Conservation (phyloP, 2,888 invertebrate species). For the Rhyacophila evoluta region DNA sequence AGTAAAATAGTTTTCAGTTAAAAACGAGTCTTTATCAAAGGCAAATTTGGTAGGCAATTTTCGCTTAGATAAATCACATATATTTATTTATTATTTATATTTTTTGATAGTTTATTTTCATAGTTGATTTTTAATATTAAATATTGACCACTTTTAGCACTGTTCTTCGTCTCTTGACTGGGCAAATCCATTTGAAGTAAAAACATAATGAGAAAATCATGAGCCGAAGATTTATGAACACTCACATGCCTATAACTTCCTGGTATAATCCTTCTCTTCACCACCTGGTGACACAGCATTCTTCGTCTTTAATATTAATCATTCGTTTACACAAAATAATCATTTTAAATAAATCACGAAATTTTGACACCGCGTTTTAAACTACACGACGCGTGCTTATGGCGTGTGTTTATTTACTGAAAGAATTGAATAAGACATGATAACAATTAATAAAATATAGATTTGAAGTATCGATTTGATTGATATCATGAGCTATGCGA, state of each 20-base stretch:
- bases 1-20: no score
- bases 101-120: no score
- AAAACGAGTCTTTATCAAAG: no score
- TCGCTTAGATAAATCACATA: no score
- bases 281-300: constrained; percentile 29
- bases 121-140: neutral
- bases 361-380: neutral
- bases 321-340: neutral
- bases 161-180: constrained; percentile 33
- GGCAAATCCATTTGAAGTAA: constrained; percentile 49
- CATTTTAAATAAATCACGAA: neutral
- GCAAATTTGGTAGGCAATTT: no score
- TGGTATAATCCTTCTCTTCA: neutral
- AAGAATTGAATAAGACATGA: neutral
- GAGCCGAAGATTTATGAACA: neutral
- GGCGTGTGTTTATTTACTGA: neutral
- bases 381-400: neutral
- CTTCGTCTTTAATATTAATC: constrained; percentile 1
- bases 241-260: constrained; percentile 12
- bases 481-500: no score
- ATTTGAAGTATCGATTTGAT: neutral
- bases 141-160: neutral
- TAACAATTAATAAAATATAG: no score
- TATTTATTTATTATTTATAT: no score
- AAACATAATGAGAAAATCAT: constrained; percentile 50